Percentiles rank a stretch among this genome's conserved stretches.
Evolutionary conservation across 2,113 vertebrate genomes (phyloP).

Genomic region (Guaruba guarouba): DNA sequence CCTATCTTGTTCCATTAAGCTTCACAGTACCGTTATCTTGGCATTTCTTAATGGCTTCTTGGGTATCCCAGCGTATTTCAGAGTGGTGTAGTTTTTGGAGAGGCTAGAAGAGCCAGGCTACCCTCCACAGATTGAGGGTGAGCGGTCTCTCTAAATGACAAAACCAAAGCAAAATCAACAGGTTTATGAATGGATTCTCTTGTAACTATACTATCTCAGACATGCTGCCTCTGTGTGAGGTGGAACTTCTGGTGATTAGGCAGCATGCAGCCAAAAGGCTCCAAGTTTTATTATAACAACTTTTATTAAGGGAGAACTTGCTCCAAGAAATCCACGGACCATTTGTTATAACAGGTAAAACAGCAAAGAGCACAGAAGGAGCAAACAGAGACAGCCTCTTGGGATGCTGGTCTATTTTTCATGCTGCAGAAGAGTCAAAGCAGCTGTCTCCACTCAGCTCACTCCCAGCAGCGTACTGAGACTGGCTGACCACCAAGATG

Average conservation of each 20-base stretch:
- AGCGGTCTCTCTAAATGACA: neutral
- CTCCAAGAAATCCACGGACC: neutral
- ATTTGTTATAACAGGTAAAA: neutral
- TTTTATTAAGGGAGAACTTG: neutral
- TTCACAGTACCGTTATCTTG: neutral
- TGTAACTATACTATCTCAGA: neutral
- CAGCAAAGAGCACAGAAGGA: neutral
- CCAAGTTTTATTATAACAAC: neutral
- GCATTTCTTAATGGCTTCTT: neutral
- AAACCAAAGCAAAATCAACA: neutral
- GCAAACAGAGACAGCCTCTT: neutral
- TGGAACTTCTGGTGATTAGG: neutral
- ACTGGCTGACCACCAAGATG: neutral
- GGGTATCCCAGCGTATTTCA: neutral
- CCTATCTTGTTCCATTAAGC: fast-evolving
- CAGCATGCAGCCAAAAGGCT: neutral
- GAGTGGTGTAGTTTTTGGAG: neutral
- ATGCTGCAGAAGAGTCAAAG: neutral
- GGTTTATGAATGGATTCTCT: neutral
- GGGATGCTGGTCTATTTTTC: neutral
- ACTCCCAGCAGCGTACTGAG: neutral
- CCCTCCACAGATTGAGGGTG: neutral
- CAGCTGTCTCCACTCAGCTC: neutral
- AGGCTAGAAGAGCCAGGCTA: neutral
- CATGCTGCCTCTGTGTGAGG: neutral